Evolutionary conservation across 2,113 vertebrate genomes (phyloP), one percentile per base, ranked within the genome.

Genomic region (Clinocottus analis): DNA sequence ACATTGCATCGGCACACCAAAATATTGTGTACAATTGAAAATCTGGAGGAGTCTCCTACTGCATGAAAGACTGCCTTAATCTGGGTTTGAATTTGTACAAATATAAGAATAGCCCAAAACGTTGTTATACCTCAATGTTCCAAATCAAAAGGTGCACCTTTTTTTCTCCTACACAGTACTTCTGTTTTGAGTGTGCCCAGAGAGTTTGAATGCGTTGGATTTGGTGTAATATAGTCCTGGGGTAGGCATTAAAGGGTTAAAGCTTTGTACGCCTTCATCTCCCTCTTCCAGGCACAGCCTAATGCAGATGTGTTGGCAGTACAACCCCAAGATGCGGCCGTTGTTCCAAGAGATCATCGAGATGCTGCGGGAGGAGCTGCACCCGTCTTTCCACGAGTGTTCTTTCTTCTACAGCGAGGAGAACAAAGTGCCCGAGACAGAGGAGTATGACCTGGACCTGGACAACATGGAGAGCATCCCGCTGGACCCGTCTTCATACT

Each of bases 391-490:
- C 89, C 96, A 95, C 0, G 97, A 98, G 77, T 89, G 97, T 21
- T 99, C 98, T 3, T 99, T 99, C 94, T 99, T 98, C 94, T 96
- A 98, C 94, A 99, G 98, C 0, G 97, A 98, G 83, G 98, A 99
- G 84, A 99, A 99, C 96, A 99, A 99, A 87, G 94, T 96, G 5
- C 97, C 96, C 0, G 98, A 99, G 81, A 94, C 90, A 0, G 98
- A 99, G 94, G 98, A 99, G 43, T 96, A 97, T 1, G 98, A 99
- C 92, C 92, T 98, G 93, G 98, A 99, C 93, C 95, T 98, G 2
- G 98, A 99, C 89, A 98, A 99, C 95, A 99, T 99, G 97, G 98
- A 99, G 89, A 99, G 96, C 82, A 97, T 99, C 77, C 98, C 98
- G 9, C 94, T 99, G 25, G 98, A 99, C 84, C 97, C 97, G 0